These are phyloP conservation scores for Drosophila mimetica DNA, from an alignment of 2,888 invertebrate genomes.

Conservation along the genomic window DNA sequence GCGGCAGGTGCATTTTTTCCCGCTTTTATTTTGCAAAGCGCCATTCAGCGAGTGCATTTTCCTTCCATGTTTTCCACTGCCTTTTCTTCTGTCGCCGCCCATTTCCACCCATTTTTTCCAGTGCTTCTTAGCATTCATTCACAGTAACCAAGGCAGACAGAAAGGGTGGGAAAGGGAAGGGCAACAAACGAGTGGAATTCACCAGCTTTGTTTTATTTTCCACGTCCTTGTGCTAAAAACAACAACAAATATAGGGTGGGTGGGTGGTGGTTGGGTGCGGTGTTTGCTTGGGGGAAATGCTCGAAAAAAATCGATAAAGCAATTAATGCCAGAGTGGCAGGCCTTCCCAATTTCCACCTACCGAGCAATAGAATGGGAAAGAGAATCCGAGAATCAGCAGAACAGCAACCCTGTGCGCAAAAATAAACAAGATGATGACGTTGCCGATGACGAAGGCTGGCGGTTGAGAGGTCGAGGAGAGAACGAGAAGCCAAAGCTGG, in stretches of 20 bases:
- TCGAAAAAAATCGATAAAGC: conserved; percentile 78
- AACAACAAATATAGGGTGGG: conserved; percentile 35
- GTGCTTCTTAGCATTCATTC: conserved; percentile 26
- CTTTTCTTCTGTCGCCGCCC: conserved; percentile 18
- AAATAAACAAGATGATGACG: conserved; percentile 59
- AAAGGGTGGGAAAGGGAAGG: conserved; percentile 17
- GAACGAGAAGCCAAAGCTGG: conserved; percentile 6
- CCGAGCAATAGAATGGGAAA: conserved; percentile 19
- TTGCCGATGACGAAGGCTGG: conserved; percentile 2
- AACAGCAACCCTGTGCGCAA: conserved; percentile 60
- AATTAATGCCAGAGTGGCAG: conserved; percentile 76
- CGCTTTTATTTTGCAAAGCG: conserved; percentile 21
- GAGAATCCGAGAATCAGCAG: conserved; percentile 8
- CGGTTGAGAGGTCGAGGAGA: conserved; percentile 3
- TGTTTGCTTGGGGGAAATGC: conserved; percentile 37
- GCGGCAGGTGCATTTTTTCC: conserved; percentile 60
- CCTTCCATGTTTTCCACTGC: conserved; percentile 26
- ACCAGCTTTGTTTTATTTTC: conserved; percentile 45
- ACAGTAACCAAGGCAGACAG: conserved; percentile 35
- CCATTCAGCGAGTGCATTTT: conserved; percentile 62
- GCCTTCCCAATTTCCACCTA: conserved; percentile 49
- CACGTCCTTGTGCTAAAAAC: conserved; percentile 75
- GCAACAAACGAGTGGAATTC: conserved; percentile 32
- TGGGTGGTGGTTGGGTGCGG: conserved; percentile 4
- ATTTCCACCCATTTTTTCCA: conserved; percentile 10